Evolutionary conservation across 1,140 invertebrate species (phyloP), one percentile per base, ranked within the genome.

Genomic region (Nasonia vitripennis): DNA sequence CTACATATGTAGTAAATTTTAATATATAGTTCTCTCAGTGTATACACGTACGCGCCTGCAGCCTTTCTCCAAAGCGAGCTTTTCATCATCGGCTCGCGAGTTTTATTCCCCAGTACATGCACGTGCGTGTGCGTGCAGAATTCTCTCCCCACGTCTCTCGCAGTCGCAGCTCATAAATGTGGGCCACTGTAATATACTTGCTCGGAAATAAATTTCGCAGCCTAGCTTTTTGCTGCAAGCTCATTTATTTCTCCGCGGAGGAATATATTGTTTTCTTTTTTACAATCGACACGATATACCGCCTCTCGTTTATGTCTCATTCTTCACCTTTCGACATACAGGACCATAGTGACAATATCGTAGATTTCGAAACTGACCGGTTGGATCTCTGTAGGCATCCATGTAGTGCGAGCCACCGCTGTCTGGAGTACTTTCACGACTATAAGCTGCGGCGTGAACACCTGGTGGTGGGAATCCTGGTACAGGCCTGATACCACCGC

Each of bases 391-490:
- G 90, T 97, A 97, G 77, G 96, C 96, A 91, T 97, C 97, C 91
- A 97, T 95, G 89, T 97, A 97, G 92, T 97, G 97, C 41, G 96
- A 97, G 81, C 96, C 96, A 70, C 96, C 96, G 89, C 96, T 97
- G 91, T 97, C 97, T 12, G 95, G 96, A 67, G 97, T 97, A 51
- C 96, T 97, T 92, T 97, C 97, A 85, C 97, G 95, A 92, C 96
- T 97, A 90, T 97, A 97, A 23, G 93, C 94, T 62, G 94, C 92
- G 11, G 93, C 94, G 83, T 94, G 94, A 75, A 94, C 94, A n/a
- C 92, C 93, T 68, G 93, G 92, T 68, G 92, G 92, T 81, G 93
- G 91, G 87, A 94, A 94, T 23, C 93, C 91, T 81, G 93, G 91
- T 79, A 93, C 93, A 83, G 94, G 94, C 90, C 94, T 94, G 87